Evolutionary conservation across 35 echinoderm and acorn worm species (phyloP).

Genomic region (Eucidaris tribuloides): DNA sequence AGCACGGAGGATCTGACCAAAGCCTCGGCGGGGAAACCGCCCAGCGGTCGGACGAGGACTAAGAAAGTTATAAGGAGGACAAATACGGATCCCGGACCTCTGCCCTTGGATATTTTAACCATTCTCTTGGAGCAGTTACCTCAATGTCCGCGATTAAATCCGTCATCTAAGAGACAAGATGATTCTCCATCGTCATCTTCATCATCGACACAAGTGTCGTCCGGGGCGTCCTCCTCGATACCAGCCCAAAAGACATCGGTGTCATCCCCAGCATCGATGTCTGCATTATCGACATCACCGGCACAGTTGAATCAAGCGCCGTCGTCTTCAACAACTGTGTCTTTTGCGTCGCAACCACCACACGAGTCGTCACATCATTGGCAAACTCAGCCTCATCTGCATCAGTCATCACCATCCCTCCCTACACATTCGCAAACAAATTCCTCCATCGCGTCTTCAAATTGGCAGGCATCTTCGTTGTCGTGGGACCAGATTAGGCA

Average conservation of each 20-base stretch:
- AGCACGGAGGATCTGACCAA: slow-evolving; percentile 49
- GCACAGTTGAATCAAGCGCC: no score
- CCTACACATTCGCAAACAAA: no score
- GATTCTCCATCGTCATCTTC: not conserved
- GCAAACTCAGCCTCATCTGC: no score
- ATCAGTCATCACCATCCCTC: no score
- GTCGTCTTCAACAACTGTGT: no score
- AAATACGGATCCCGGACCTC: slow-evolving; percentile 21
- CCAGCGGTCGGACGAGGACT: slow-evolving; percentile 2
- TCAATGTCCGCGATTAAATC: not conserved
- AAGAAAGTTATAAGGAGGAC: slow-evolving; percentile 13
- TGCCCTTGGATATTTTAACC: not conserved
- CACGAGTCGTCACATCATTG: not conserved
- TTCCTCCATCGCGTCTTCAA: no score
- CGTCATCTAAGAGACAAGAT: not conserved
- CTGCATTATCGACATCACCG: no score
- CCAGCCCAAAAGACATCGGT: not conserved
- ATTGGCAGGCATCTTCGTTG: no score
- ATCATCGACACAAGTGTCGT: not conserved
- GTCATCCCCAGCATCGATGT: slow-evolving; percentile 11
- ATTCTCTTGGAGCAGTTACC: slow-evolving; percentile 14
- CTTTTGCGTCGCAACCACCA: no score
- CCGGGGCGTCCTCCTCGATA: not conserved
- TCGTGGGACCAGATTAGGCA: no score
- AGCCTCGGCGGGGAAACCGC: slow-evolving; percentile 9